Base-by-base conservation (phyloP, 2,888 invertebrate genomes). In the Drosophila atroscutellata region DNA sequence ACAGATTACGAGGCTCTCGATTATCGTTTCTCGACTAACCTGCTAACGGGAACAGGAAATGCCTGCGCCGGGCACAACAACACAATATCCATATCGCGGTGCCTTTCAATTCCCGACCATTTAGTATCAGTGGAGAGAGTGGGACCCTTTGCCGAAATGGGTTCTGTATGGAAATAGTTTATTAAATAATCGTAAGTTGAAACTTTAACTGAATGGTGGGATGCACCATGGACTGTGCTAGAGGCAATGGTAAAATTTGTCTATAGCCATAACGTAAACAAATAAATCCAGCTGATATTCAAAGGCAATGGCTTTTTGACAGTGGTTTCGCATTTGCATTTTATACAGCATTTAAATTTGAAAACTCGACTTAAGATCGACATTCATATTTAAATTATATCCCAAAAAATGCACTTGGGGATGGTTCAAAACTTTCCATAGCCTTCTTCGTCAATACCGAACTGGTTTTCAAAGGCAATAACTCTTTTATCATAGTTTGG, bases 61-160 rank as follows among this genome's bases (percentile, higher is more conserved):
- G 96, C 96, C 94, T 97, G 96, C 80, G 96, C 96, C 92, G 96
- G 96, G 92, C 96, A 96, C 91, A 96, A 94, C 82, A 96, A 93
- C 57, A 95, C 95, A 91, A 96, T 94, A 90, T 95, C 94, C 90
- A 94, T 94, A 80, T 94, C 94, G 75, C 94, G 94, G 89, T 93
- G 94, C 92, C 96, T 94, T 91, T 95, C 95, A 61, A 92, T 92
- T 83, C 93, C 47, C 82, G 90, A 66, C 92, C 82, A 92, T 93
- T 95, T 95, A 78, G 95, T 94, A 79, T 95, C 95, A 32, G 82
- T 86, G 91, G 90, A 90, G 1, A 92, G 86, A 88, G 95, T 95
- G 80, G 96, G 96, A 65, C 95, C 94, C 81, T 91, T 91, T 5
- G 90, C 91, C 57, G 91, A 91, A 58, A 91, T 83, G 36, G 89